These are phyloP conservation scores for Amiota communis DNA, from an alignment of 2,888 invertebrate species.

Conservation along the genomic window DNA sequence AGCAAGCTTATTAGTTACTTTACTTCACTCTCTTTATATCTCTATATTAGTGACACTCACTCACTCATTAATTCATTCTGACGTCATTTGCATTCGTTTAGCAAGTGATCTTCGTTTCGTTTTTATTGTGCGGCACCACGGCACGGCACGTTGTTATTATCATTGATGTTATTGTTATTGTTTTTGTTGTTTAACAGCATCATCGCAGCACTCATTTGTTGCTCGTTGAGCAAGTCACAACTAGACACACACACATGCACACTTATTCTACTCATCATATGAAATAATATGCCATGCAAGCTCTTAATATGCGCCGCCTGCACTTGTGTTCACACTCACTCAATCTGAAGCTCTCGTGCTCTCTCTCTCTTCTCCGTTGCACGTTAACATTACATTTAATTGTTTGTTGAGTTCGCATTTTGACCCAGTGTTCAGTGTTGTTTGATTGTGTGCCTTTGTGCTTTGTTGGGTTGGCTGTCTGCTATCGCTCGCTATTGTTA, in stretches of 20 bases:
- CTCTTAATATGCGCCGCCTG: too few relatives aligned
- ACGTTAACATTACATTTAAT: not conserved
- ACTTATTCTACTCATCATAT: too few relatives aligned
- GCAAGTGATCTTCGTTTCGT: conserved; percentile 18
- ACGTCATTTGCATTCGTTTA: conserved; percentile 27
- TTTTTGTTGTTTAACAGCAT: not conserved
- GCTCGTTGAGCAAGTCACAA: not conserved
- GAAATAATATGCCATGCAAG: too few relatives aligned
- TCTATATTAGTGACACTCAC: not conserved
- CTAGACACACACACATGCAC: too few relatives aligned
- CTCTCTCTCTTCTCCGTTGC: not conserved
- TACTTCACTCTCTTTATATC: conserved; percentile 26
- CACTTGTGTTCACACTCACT: conserved; percentile 2
- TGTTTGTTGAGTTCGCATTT: conserved; percentile 9
- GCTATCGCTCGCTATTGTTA: too few relatives aligned
- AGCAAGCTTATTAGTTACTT: not conserved
- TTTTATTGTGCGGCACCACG: not conserved
- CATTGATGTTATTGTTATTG: too few relatives aligned
- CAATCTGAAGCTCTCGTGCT: not conserved
- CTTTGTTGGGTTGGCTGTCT: too few relatives aligned
- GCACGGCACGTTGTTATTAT: not conserved
- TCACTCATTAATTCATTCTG: not conserved
- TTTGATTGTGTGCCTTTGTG: not conserved
- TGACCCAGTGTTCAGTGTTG: conserved; percentile 26
- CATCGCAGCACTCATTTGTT: not conserved